A percentile compares a stretch with the other conserved stretches of the same genome.
These are phyloP conservation scores for Frieseomelitta varia DNA, from an alignment of 1,140 invertebrate species.

Conservation along the genomic window DNA sequence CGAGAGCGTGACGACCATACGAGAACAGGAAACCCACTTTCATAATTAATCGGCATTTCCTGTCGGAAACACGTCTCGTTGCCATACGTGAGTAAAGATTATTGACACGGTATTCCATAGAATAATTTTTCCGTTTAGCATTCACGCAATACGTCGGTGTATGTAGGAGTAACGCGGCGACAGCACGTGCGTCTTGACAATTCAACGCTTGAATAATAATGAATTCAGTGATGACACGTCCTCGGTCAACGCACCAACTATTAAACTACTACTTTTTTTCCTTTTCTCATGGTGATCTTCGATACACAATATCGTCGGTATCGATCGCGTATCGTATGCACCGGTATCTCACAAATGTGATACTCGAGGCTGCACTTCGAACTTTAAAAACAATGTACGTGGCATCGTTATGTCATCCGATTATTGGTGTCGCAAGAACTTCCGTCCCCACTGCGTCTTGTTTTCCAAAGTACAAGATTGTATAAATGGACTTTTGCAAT, in stretches of 20 bases:
- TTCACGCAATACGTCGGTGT: background rate
- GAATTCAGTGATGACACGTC: background rate
- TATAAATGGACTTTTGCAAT: background rate
- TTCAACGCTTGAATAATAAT: constrained; percentile 37
- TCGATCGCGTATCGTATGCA: background rate
- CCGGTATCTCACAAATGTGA: no score
- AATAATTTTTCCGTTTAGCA: background rate
- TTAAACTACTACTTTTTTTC: background rate
- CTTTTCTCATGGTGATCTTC: background rate
- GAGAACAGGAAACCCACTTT: background rate
- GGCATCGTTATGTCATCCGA: background rate
- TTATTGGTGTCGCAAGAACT: background rate
- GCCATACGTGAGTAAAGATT: background rate
- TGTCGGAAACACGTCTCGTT: background rate
- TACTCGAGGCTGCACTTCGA: background rate
- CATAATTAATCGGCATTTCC: background rate
- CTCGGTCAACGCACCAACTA: constrained; percentile 32
- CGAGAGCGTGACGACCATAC: background rate
- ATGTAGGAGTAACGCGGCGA: background rate
- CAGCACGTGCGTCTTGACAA: background rate
- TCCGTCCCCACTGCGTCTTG: background rate
- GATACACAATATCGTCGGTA: background rate
- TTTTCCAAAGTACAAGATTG: background rate
- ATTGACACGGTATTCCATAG: background rate
- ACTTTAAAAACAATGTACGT: background rate